phyloP scores from a whole-genome alignment of 2,888 invertebrate species.

The Melikaiella ostensackeni region DNA sequence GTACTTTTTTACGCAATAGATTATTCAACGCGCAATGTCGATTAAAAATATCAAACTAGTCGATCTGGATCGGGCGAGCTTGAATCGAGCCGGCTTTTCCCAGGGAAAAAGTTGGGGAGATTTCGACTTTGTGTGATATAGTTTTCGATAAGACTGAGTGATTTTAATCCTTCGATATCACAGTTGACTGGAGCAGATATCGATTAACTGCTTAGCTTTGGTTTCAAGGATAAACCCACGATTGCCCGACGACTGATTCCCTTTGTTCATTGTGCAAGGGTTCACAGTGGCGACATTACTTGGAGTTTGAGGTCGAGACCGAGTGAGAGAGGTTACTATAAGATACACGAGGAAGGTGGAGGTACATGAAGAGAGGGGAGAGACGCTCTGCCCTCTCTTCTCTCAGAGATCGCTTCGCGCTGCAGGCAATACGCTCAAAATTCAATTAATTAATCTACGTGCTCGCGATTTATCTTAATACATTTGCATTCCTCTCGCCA shows the following conservation, averaged over 20 bases:
- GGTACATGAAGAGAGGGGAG: not conserved
- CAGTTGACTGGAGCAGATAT: conserved; percentile 36
- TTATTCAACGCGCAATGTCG: not conserved
- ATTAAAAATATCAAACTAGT: not conserved
- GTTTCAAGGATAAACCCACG: conserved; percentile 35
- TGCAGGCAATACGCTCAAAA: conserved; percentile 36
- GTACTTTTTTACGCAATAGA: not conserved
- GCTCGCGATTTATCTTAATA: conserved; percentile 39
- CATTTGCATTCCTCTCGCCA: conserved; percentile 40
- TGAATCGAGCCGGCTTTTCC: conserved; percentile 1
- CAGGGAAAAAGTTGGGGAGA: conserved; percentile 18
- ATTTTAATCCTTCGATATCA: conserved; percentile 36
- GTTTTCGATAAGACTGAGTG: conserved; percentile 38
- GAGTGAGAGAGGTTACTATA: not conserved
- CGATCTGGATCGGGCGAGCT: not conserved
- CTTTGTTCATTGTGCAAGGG: conserved; percentile 38
- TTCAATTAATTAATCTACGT: conserved; percentile 40
- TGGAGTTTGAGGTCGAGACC: conserved; percentile 32
- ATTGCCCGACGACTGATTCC: conserved; percentile 36
- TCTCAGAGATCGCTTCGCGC: conserved; percentile 8
- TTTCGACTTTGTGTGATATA: conserved; percentile 27
- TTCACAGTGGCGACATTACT: conserved; percentile 39
- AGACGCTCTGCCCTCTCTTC: conserved; percentile 29
- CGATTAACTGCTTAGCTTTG: conserved; percentile 38
- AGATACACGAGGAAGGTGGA: not conserved